Base-by-base conservation (phyloP, 2,888 invertebrate species). In the Sarcophaga rosellei region DNA sequence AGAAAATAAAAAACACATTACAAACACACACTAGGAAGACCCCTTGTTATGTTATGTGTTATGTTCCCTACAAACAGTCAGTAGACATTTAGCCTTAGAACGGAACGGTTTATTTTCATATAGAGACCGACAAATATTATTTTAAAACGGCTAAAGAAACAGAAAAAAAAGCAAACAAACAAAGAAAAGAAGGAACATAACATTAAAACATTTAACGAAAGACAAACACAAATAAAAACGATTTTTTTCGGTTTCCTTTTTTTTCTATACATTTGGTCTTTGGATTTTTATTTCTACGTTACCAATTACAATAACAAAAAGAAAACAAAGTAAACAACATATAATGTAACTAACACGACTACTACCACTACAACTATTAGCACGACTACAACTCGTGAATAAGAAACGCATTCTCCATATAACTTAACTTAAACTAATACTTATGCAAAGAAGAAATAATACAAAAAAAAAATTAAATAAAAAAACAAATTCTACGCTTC, bases 11-110 rank as follows among this genome's bases (percentile, higher is more conserved):
- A 25, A 5, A 15, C 35, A n/a, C 0, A 6, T 6, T 6, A 69
- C 25, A 63, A n/a, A 35, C 12, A 70, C 12, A 66, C n/a, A 62
- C 70, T 25, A 62, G 17, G 45, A 72, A 82, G 68, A 83, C 62
- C 70, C 74, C 61, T 17, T 66, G 53, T 66, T 57, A 23, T 35
- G 8, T 53, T 66, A 70, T 20, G 35, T 5, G n/a, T n/a, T n/a
- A n/a, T 45, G n/a, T 44, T 44, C n/a, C 57, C 44, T 47, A 3
- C 59, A 53, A 53, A 53, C 35, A 25, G 70, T 66, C 79, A 86
- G 86, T 86, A 86, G 86, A 84, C 62, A 68, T 86, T 81, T 81
- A 86, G 86, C 81, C 57, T 84, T 81, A 84, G 84, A 65, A 79
- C 79, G n/a, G 83, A 80, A 77, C 74, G 84, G 86, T 84, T 84